These are phyloP conservation scores for Amphiprion clarkii DNA, from an alignment of 2,797 vertebrate species.

Conservation along the genomic window DNA sequence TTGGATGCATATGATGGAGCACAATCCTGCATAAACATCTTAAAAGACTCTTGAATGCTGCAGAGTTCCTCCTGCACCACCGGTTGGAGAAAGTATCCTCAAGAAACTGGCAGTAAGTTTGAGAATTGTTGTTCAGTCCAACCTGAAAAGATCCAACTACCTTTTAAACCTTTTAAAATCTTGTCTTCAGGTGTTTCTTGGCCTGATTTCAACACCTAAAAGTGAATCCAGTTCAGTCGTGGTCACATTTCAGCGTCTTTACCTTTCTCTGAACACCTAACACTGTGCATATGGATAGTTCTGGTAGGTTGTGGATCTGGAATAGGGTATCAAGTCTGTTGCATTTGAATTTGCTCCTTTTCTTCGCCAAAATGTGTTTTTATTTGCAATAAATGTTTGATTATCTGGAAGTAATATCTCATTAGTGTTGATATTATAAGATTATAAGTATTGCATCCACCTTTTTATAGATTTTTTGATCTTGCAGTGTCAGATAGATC, in stretches of 20 bases:
- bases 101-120: background rate
- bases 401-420: no score
- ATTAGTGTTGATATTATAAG: no score
- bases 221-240: background rate
- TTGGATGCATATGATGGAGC: constrained; percentile 1
- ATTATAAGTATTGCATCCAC: no score
- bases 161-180: constrained; percentile 13
- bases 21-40: constrained; percentile 13
- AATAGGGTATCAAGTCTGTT: background rate
- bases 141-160: constrained; percentile 6
- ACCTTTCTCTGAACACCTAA: background rate
- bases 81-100: constrained; percentile 3
- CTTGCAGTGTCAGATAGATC: no score
- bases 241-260: background rate
- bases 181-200: background rate
- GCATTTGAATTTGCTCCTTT: background rate
- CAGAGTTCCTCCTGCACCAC: background rate
- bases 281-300: background rate
- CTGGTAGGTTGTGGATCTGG: background rate
- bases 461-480: no score
- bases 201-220: background rate
- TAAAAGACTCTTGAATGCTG: background rate
- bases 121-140: background rate
- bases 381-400: no score
- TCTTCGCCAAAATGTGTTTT: no score